Conservation (phyloP, 2,888 invertebrate species). For the Melieria omissa region DNA sequence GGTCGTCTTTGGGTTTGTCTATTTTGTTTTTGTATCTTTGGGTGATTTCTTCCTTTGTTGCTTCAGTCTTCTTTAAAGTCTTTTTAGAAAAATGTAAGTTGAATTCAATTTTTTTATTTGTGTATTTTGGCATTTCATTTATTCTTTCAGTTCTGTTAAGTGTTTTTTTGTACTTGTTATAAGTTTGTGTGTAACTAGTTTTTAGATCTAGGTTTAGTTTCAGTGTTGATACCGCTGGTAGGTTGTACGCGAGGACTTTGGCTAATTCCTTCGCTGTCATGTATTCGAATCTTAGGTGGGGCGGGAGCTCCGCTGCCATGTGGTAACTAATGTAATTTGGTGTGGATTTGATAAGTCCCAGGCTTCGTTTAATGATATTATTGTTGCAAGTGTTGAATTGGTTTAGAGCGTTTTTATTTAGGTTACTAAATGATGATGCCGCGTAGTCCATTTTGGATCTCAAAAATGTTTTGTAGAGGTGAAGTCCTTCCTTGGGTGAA, state of each 20-base stretch:
- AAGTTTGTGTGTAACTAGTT: background rate
- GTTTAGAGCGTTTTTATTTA: background rate
- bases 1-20: background rate
- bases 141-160: background rate
- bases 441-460: slow-evolving; percentile 1
- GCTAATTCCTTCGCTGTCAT: no score
- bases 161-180: background rate
- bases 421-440: background rate
- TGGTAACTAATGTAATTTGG: background rate
- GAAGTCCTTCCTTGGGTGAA: background rate
- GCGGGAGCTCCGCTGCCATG: slow-evolving; percentile 11
- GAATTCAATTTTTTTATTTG: background rate
- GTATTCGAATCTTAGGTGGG: background rate
- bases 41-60: background rate
- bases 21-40: background rate
- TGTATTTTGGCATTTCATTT: background rate
- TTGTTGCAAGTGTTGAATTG: background rate
- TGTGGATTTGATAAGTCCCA: slow-evolving; percentile 10
- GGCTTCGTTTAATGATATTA: background rate
- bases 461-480: background rate
- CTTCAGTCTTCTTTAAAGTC: background rate
- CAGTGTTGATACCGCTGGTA: background rate
- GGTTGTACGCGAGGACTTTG: background rate
- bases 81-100: background rate
- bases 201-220: background rate